Evolutionary conservation across 2,113 vertebrate species (phyloP).

Genomic region (Smithornis capensis): DNA sequence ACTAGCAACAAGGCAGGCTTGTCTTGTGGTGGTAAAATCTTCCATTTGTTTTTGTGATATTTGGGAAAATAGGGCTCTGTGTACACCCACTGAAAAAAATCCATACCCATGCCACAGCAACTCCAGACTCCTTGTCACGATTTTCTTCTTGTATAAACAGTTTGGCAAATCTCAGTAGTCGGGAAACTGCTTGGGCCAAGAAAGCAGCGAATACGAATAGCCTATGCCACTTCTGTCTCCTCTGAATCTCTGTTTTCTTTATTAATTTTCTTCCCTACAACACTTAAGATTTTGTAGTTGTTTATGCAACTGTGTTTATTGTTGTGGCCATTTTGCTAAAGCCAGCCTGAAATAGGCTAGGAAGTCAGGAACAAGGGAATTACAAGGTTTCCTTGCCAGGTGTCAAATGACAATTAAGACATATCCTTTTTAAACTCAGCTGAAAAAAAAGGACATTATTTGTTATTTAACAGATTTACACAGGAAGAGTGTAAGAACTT

Average conservation of each 20-base stretch:
- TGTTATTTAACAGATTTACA: background rate
- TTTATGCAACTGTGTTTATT: background rate
- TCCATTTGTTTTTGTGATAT: background rate
- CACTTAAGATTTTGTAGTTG: background rate
- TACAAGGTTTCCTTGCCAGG: background rate
- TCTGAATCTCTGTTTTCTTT: background rate
- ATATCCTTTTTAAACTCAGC: constrained; percentile 4
- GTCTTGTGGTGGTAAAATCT: background rate
- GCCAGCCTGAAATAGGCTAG: background rate
- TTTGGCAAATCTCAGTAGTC: background rate
- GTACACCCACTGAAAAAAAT: background rate
- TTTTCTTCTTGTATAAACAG: background rate
- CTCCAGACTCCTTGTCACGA: background rate
- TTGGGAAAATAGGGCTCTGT: background rate
- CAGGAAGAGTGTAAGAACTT: background rate
- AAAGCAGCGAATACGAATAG: background rate
- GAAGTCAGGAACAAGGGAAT: background rate
- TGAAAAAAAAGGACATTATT: background rate
- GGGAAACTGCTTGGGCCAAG: background rate
- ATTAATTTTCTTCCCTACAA: background rate
- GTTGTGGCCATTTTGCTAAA: background rate
- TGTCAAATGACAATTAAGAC: constrained; percentile 1
- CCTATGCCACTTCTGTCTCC: background rate
- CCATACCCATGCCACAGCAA: background rate
- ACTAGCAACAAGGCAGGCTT: background rate